Evolutionary conservation across 1,140 invertebrate genomes (phyloP).

Genomic region (Hirudo medicinalis): DNA sequence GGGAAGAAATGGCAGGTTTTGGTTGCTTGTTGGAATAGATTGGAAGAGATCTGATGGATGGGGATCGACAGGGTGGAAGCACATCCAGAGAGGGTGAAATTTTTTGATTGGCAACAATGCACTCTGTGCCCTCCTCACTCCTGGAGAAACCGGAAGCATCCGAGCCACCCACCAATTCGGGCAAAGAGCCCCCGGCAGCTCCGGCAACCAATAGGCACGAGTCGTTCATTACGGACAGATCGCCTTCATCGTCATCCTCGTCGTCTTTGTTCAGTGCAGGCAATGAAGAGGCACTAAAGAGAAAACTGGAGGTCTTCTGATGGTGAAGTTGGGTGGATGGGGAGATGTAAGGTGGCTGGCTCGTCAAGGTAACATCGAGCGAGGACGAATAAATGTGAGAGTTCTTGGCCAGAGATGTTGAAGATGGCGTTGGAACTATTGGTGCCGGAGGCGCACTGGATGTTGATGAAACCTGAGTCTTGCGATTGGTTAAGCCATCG

Average conservation of each 20-base stretch:
- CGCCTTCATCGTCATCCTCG: background rate
- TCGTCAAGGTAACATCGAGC: background rate
- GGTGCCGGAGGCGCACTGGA: no score
- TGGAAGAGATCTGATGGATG: no score
- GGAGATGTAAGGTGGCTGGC: background rate
- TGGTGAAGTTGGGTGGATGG: background rate
- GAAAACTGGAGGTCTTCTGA: background rate
- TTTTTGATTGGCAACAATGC: no score
- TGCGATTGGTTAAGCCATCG: background rate
- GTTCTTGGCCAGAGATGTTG: no score
- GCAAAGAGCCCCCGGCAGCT: slow-evolving; percentile 9
- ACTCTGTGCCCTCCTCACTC: background rate
- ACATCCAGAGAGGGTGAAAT: no score
- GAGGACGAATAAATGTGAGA: background rate
- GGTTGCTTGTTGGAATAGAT: no score
- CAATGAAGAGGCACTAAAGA: slow-evolving; percentile 14
- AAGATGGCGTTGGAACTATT: no score
- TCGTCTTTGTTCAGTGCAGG: slow-evolving; percentile 13
- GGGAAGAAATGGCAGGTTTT: no score
- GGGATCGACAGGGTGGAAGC: no score
- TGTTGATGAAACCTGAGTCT: background rate
- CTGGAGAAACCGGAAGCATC: background rate
- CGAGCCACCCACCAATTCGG: slow-evolving; percentile 8
- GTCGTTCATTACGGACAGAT: background rate
- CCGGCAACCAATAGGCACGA: background rate